These are phyloP conservation scores for Amphiura filiformis DNA, from an alignment of 35 echinoderm and acorn worm species.

Conservation along the genomic window DNA sequence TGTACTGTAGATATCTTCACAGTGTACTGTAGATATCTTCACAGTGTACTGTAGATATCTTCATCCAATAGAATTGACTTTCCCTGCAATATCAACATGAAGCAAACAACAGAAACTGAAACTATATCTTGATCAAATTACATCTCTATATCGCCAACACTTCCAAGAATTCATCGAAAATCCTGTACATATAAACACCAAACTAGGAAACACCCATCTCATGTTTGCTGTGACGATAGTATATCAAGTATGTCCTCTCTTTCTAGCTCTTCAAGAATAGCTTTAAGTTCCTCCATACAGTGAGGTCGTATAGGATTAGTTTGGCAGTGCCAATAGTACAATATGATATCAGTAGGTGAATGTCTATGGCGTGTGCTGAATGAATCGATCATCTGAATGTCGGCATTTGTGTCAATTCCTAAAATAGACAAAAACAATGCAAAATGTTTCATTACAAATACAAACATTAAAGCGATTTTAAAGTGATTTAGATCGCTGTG, in stretches of 20 bases:
- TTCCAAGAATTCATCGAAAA: background rate
- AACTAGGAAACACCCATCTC: background rate
- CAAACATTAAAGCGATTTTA: background rate
- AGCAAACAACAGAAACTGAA: no score
- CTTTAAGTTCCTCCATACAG: slow-evolving; percentile 8
- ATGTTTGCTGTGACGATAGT: background rate
- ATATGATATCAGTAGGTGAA: slow-evolving; percentile 12
- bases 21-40: no score
- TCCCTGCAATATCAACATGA: no score
- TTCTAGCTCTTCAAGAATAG: slow-evolving; percentile 14
- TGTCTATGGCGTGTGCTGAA: slow-evolving; percentile 16
- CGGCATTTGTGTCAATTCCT: background rate
- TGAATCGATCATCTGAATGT: slow-evolving; percentile 21
- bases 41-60: no score
- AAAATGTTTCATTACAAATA: no score
- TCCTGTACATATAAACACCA: background rate
- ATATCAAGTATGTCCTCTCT: slow-evolving; percentile 20
- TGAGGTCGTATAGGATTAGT: background rate
- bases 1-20: no score
- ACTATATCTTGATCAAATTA: no score
- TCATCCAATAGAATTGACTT: no score
- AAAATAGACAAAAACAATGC: background rate
- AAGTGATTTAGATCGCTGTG: background rate
- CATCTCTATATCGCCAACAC: no score
- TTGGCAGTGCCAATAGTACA: slow-evolving; percentile 24